A percentile compares a stretch with the other conserved stretches of the same genome.
Evolutionary conservation across 2,113 vertebrate species (phyloP).

Genomic region (Indicator indicator): DNA sequence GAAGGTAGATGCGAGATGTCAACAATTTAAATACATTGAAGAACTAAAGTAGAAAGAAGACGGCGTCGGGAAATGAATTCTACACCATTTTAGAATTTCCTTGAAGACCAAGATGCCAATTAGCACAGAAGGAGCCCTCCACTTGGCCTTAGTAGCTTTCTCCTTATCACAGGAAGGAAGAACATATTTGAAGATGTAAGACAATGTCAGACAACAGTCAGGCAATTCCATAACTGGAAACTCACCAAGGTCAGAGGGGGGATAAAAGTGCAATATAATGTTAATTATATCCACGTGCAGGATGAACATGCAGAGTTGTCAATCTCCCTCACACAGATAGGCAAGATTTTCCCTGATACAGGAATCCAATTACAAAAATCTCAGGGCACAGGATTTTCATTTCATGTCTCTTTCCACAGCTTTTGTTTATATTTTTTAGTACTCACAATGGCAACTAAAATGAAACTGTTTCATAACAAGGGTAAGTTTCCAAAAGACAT

Average conservation of each 20-base stretch:
- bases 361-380: not conserved
- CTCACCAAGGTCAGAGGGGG: conserved; percentile 43
- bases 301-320: not conserved
- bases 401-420: not conserved
- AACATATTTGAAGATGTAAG: conserved; percentile 33
- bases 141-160: not conserved
- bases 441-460: not conserved
- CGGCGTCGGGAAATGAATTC: not conserved
- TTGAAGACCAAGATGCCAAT: not conserved
- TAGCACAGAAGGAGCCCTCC: not conserved
- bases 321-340: not conserved
- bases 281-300: conserved; percentile 56
- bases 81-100: not conserved
- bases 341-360: not conserved
- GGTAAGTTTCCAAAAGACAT: not conserved
- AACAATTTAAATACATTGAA: not conserved
- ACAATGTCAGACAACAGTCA: conserved; percentile 36
- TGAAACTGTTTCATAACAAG: not conserved
- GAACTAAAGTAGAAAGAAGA: not conserved
- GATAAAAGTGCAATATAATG: not conserved
- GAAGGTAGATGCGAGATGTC: not conserved
- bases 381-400: not conserved
- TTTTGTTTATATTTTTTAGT: not conserved
- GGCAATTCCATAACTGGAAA: conserved; percentile 25
- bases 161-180: conserved; percentile 57